Evolutionary conservation across 2,797 vertebrate species (phyloP).

Genomic region (Phoxinus dragarum): DNA sequence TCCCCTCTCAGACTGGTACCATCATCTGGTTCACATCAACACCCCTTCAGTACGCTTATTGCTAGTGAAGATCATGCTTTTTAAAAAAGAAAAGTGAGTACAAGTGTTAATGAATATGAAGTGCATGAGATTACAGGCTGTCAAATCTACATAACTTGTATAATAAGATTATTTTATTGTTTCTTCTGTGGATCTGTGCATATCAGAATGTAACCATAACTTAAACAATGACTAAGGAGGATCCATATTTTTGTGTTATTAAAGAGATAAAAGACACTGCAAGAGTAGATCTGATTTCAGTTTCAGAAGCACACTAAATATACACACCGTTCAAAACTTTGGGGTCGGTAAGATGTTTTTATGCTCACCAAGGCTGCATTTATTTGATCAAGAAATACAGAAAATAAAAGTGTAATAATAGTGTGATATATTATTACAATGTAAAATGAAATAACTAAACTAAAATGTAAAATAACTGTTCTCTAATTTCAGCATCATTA

Average conservation of each 20-base stretch:
- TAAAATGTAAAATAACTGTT: neutral
- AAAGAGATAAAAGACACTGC: neutral
- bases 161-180: slow-evolving; percentile 1
- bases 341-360: neutral
- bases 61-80: slow-evolving; percentile 3
- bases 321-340: neutral
- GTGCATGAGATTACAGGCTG: neutral
- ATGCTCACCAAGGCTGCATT: neutral
- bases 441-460: too few species aligned
- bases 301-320: neutral
- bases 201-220: neutral
- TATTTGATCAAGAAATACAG: too few species aligned
- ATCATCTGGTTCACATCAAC: slow-evolving; percentile 79
- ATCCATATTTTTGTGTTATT: neutral
- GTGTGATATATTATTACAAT: neutral
- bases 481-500: too few species aligned
- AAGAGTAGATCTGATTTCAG: neutral
- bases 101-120: neutral
- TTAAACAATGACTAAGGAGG: neutral
- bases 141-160: slow-evolving; percentile 5
- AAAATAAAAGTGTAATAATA: neutral
- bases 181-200: neutral
- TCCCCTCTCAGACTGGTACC: slow-evolving; percentile 51
- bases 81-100: neutral
- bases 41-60: slow-evolving; percentile 31